phyloP scores from a whole-genome alignment of 2,888 invertebrate genomes.

The Melinaea marsaeus region DNA sequence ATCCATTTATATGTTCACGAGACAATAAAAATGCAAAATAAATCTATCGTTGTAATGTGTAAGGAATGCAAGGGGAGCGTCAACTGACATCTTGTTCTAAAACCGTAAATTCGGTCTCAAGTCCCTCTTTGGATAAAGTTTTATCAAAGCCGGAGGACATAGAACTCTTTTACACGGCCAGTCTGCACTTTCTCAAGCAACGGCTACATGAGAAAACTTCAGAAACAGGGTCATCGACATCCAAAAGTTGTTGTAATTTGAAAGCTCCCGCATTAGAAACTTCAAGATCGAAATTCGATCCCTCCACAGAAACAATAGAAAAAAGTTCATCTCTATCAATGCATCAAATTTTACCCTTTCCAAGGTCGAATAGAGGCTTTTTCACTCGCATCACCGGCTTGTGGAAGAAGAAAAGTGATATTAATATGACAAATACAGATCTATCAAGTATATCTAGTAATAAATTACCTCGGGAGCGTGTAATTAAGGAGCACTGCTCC shows the following conservation, averaged over 20 bases:
- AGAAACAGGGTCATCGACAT: constrained; percentile 25
- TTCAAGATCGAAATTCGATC: neutral
- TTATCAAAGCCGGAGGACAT: constrained; percentile 44
- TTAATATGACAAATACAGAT: constrained; percentile 36
- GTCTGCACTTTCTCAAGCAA: constrained; percentile 59
- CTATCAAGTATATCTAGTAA: constrained; percentile 50
- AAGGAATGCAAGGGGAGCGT: constrained; percentile 39
- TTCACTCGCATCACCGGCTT: constrained; percentile 52
- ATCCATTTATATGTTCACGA: neutral
- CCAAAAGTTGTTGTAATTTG: constrained; percentile 54
- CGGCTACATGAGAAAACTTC: constrained; percentile 53
- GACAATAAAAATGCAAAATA: constrained; percentile 19
- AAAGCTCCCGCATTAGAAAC: neutral
- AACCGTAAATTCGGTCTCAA: constrained; percentile 18
- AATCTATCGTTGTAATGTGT: constrained; percentile 5
- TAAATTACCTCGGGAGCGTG: constrained; percentile 51
- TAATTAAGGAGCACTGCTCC: constrained; percentile 39
- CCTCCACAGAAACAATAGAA: neutral
- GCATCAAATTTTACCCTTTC: constrained; percentile 64
- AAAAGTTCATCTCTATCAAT: constrained; percentile 46
- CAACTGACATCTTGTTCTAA: constrained; percentile 28
- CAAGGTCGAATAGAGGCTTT: constrained; percentile 54
- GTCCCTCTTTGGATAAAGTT: constrained; percentile 26
- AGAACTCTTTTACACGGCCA: constrained; percentile 61
- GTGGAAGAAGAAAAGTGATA: constrained; percentile 43